Evolutionary conservation across 2,888 invertebrate species (phyloP).

Genomic region (Heterodera filipjevi): DNA sequence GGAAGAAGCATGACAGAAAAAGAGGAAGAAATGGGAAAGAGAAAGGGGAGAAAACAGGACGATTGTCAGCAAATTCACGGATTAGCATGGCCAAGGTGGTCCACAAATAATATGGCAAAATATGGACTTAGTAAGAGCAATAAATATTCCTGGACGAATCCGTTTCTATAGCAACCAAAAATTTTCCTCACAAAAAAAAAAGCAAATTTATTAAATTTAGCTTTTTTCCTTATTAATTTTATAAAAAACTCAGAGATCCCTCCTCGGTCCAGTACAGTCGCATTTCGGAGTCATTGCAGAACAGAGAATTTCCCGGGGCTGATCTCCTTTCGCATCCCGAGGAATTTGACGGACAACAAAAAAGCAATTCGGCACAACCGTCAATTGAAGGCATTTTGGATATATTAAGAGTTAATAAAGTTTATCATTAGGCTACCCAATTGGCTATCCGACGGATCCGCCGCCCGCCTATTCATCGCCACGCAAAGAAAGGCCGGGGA

Average conservation of each 20-base stretch:
- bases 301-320: conserved; percentile 33
- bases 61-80: too few relatives aligned
- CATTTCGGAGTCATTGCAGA: conserved; percentile 38
- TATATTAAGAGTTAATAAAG: background rate
- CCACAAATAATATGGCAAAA: too few relatives aligned
- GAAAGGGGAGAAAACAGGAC: too few relatives aligned
- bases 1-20: too few relatives aligned
- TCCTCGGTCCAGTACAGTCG: background rate
- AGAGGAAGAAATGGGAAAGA: too few relatives aligned
- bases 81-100: too few relatives aligned
- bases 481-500: conserved; percentile 16
- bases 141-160: too few relatives aligned
- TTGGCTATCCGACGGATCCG: conserved; percentile 35
- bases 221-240: background rate
- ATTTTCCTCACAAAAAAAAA: background rate
- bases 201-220: background rate
- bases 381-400: conserved; percentile 19
- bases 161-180: too few relatives aligned
- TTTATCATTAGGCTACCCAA: conserved; percentile 28
- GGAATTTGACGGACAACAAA: conserved; percentile 10
- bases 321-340: conserved; percentile 9
- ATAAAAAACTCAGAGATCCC: background rate
- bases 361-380: background rate
- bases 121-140: too few relatives aligned
- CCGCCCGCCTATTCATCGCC: conserved; percentile 35